Conservation (phyloP, 2,113 vertebrate genomes). For the Glaucomys volans region DNA sequence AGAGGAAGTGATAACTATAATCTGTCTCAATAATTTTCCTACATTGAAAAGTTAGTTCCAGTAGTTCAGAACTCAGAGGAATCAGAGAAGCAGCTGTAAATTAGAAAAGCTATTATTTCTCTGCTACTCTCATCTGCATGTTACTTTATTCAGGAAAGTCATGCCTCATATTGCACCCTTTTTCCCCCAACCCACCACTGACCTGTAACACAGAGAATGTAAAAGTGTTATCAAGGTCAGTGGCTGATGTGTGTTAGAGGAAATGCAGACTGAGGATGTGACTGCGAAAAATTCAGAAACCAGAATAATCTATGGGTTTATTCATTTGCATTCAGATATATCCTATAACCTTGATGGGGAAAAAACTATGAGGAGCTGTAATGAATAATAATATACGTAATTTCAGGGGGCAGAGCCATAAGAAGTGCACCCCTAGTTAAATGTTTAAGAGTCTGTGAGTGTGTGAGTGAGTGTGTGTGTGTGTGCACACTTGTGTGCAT, state of each 20-base stretch:
- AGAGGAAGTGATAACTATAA: conserved; percentile 27
- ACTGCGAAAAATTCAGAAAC: not conserved
- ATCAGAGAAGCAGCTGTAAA: not conserved
- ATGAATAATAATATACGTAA: not conserved
- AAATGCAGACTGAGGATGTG: not conserved
- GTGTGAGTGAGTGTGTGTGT: too few species aligned
- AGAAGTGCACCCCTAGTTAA: not conserved
- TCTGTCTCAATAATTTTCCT: not conserved
- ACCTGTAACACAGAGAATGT: not conserved
- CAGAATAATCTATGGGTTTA: not conserved
- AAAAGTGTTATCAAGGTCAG: not conserved
- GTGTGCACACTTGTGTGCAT: too few species aligned
- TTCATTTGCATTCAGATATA: not conserved
- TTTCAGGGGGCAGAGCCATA: not conserved
- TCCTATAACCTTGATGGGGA: not conserved
- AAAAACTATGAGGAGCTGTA: not conserved
- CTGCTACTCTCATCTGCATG: not conserved
- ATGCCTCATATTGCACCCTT: not conserved
- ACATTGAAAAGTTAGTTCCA: conserved; percentile 26
- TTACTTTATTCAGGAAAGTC: not conserved
- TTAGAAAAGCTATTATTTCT: not conserved
- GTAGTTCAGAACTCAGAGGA: not conserved
- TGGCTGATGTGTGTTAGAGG: not conserved
- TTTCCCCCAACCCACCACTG: not conserved
- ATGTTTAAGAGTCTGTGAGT: not conserved